A percentile compares a stretch with the other conserved stretches of the same genome.
phyloP scores from a whole-genome alignment of 92 coral and sea anemone species.

The Hydrozoanthus gracilis region DNA sequence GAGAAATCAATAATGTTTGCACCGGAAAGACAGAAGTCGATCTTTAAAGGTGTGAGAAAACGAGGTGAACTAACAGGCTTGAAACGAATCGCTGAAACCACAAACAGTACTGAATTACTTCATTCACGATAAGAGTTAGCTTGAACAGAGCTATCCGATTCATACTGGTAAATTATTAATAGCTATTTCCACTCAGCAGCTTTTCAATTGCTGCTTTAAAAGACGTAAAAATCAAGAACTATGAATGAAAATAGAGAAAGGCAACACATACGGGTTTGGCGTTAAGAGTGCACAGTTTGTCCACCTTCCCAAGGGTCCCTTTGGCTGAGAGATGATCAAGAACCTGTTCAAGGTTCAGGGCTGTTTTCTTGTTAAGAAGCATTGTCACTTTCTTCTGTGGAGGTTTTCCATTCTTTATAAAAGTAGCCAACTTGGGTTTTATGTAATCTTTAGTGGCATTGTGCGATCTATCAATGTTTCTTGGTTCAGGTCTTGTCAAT shows the following conservation, averaged over 20 bases:
- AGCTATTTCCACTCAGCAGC: conserved; percentile 26
- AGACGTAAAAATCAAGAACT: conserved; percentile 47
- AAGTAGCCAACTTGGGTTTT: conserved; percentile 95
- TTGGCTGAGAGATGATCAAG: conserved; percentile 95
- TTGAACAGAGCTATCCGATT: conserved; percentile 13
- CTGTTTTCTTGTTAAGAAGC: conserved; percentile 94
- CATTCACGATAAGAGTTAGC: background rate
- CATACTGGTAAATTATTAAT: conserved; percentile 34
- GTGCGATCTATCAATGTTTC: background rate
- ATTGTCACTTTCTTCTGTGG: conserved; percentile 99
- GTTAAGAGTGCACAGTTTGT: conserved; percentile 87
- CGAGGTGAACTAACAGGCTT: background rate
- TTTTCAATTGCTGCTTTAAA: conserved; percentile 27
- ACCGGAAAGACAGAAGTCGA: conserved; percentile 16
- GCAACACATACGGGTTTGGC: conserved; percentile 76
- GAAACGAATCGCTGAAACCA: background rate
- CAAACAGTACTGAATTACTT: conserved; percentile 4
- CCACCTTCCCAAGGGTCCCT: conserved; percentile 97
- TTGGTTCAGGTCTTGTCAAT: conserved; percentile 32
- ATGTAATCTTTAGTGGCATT: conserved; percentile 80
- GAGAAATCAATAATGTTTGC: background rate
- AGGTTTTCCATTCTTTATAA: conserved; percentile 94
- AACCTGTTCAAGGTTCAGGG: conserved; percentile 89
- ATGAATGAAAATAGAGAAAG: conserved; percentile 12
- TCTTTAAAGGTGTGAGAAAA: conserved; percentile 21